These are phyloP conservation scores for Numenius arquata DNA, from an alignment of 2,113 vertebrate species.

Conservation along the genomic window DNA sequence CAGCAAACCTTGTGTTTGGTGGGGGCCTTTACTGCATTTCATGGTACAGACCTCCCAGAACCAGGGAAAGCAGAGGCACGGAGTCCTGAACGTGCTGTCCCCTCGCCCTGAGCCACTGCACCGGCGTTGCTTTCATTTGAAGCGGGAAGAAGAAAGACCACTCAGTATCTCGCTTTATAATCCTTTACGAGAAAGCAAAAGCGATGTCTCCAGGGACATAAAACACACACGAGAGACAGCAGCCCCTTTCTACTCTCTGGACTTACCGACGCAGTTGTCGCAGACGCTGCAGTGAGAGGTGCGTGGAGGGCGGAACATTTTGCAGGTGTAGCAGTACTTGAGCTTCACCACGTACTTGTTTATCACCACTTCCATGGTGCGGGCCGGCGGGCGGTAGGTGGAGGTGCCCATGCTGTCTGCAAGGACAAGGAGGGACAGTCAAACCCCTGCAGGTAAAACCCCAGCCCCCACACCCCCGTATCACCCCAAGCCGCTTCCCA, in stretches of 20 bases:
- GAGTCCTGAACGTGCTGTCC: not conserved
- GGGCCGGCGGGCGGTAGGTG: constrained; percentile 88
- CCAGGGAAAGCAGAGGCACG: not conserved
- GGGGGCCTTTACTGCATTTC: not conserved
- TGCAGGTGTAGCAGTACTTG: constrained; percentile 98
- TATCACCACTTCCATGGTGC: constrained; percentile 92
- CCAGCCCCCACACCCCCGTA: accelerated
- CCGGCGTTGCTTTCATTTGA: not conserved
- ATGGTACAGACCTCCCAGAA: not conserved
- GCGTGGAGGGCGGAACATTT: constrained; percentile 93
- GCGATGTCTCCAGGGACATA: not conserved
- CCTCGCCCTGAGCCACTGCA: not conserved
- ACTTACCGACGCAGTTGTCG: constrained; percentile 95
- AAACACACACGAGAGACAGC: accelerated
- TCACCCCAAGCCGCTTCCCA: not conserved
- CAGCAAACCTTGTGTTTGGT: not conserved
- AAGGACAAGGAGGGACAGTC: not conserved
- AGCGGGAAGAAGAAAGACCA: not conserved
- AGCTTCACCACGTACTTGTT: constrained; percentile 93
- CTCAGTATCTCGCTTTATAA: not conserved
- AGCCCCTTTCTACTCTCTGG: not conserved
- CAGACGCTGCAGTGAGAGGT: constrained; percentile 97
- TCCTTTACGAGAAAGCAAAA: not conserved
- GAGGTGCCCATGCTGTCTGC: constrained; percentile 91
- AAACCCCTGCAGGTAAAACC: not conserved